phyloP scores from a whole-genome alignment of 53 echinoderm and acorn worm genomes.

The Glandiceps talaboti region DNA sequence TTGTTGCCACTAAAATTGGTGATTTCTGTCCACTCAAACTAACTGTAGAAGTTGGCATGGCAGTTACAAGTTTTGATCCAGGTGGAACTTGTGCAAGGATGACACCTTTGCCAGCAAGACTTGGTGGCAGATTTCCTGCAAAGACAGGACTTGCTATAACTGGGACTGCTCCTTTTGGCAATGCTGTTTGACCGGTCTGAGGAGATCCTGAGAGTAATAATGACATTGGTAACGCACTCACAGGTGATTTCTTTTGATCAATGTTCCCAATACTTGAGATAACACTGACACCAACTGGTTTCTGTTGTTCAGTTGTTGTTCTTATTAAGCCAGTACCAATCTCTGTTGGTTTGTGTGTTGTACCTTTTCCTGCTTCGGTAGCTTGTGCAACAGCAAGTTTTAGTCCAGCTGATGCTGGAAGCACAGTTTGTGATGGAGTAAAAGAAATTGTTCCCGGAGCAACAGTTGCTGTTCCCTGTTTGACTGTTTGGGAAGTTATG shows the following conservation, averaged over 20 bases:
- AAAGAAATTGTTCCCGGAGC: neutral
- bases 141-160: conserved; percentile 33
- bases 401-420: neutral
- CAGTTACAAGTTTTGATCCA: conserved; percentile 66
- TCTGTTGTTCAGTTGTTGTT: conserved; percentile 19
- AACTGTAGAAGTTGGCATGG: conserved; percentile 24
- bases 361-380: neutral
- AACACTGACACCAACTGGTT: neutral
- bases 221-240: conserved; percentile 4
- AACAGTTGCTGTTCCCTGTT: neutral
- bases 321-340: conserved; percentile 5
- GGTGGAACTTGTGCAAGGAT: conserved; percentile 77
- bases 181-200: neutral
- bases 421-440: neutral
- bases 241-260: neutral
- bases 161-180: conserved; percentile 35
- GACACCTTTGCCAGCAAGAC: conserved; percentile 40
- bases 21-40: neutral
- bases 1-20: conserved; percentile 8
- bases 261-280: neutral
- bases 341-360: neutral
- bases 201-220: conserved; percentile 15
- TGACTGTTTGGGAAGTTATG: neutral
- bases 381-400: neutral
- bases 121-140: conserved; percentile 1